A percentile compares a stretch with the other conserved stretches of the same genome.
phyloP scores from a whole-genome alignment of 2,113 vertebrate genomes.

The Trichechus manatus region DNA sequence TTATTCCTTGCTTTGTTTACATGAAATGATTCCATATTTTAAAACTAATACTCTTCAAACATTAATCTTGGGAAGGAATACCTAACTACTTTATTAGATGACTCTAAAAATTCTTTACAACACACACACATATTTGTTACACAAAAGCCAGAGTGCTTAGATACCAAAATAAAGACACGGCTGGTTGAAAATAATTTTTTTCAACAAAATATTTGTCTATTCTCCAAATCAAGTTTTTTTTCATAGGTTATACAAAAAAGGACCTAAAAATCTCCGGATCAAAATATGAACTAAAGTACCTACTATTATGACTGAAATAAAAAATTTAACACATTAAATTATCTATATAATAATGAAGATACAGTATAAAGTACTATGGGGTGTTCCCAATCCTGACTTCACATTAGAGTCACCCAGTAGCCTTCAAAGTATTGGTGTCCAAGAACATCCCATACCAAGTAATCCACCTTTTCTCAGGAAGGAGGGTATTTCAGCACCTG shows the following conservation, averaged over 20 bases:
- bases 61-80: slow-evolving; percentile 66
- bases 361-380: not conserved
- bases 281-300: not conserved
- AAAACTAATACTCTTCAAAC: slow-evolving; percentile 61
- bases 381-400: not conserved
- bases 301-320: not conserved
- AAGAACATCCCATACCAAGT: not conserved
- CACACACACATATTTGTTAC: not conserved
- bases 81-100: slow-evolving; percentile 49
- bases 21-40: not conserved
- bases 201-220: slow-evolving; percentile 27
- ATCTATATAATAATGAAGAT: not conserved
- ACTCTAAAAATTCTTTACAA: not conserved
- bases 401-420: not conserved
- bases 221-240: not conserved
- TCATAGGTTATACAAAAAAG: not conserved
- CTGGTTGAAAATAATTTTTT: not conserved
- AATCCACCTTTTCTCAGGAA: not conserved
- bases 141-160: slow-evolving; percentile 7
- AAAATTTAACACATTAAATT: slow-evolving; percentile 5
- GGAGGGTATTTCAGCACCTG: not conserved
- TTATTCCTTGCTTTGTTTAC: slow-evolving; percentile 37
- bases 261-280: not conserved
- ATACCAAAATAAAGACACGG: not conserved
- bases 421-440: not conserved